Evolutionary conservation across 2,888 invertebrate species (phyloP), one percentile per base, ranked within the genome.

Genomic region (Gastrophysa polygoni): DNA sequence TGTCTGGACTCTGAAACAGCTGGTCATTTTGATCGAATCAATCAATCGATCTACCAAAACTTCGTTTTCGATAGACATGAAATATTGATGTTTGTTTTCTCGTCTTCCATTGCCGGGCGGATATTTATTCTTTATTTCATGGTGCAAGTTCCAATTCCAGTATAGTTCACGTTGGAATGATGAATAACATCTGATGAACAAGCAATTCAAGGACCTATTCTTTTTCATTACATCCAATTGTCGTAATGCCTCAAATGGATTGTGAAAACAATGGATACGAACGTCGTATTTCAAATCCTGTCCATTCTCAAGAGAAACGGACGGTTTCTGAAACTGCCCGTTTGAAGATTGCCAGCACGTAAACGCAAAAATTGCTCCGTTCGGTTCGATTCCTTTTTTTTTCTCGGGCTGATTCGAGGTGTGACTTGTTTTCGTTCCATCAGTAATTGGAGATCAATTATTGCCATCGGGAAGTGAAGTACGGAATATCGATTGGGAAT

Each of bases 291-390:
- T 67, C 58, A 55, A 52, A 58, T 57, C 56, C 52, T 50, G 67
- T 66, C 62, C 68, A 63, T 68, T 69, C 69, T 69, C 43, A 61
- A 73, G 71, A 71, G 69, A 68, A 62, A 68, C 59, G 67, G 64
- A 61, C 64, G 61, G n/a, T n/a, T n/a, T n/a, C 61, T 57, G 59
- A 63, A 60, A 63, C 61, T 55, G 61, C 54, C 51, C 57, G 54
- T 60, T 71, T 73, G 66, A 67, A 67, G 69, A 75, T 75, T 72
- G 68, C 66, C 62, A 61, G 71, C 75, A 74, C 75, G 75, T 75
- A 75, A 71, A 63, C 58, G 67, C 67, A 73, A 75, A 75, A 75
- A 75, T 75, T 75, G 75, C 73, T 72, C 72, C 63, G 70, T 74
- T 73, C 71, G 68, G 73, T 74, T 73, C 73, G 75, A 71, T 69